Conservation (phyloP, 2,797 vertebrate species). For the Takifugu rubripes region DNA sequence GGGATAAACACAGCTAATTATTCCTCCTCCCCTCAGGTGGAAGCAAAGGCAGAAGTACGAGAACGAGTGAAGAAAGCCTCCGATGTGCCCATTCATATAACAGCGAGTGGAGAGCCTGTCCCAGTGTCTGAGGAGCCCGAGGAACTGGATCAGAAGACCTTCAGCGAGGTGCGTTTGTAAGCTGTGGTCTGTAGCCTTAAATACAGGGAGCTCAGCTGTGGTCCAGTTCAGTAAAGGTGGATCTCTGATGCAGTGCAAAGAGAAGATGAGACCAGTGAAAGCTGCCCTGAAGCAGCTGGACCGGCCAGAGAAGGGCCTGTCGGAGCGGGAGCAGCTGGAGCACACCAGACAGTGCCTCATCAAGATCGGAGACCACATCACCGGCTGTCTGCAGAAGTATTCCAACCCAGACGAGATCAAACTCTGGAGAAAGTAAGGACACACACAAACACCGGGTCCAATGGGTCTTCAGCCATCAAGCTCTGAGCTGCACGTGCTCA, state of each 20-base stretch:
- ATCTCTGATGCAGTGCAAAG: conserved; percentile 84
- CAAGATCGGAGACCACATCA: conserved; percentile 98
- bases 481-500: too few species aligned
- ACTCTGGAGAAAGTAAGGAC: conserved; percentile 95
- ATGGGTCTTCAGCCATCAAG: too few species aligned
- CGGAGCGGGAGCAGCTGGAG: conserved; percentile 95
- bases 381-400: conserved; percentile 95
- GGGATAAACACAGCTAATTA: too few species aligned
- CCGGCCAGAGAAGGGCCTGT: conserved; percentile 95
- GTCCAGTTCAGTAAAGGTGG: too few species aligned
- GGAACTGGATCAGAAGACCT: conserved; percentile 97
- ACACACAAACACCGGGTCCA: not conserved
- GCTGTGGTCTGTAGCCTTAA: not conserved
- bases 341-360: conserved; percentile 97
- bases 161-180: conserved; percentile 85
- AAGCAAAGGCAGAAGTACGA: conserved; percentile 82
- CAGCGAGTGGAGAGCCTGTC: conserved; percentile 84
- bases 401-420: conserved; percentile 95
- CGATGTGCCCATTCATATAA: conserved; percentile 86
- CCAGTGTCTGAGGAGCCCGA: conserved; percentile 91
- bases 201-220: not conserved
- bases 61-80: conserved; percentile 84
- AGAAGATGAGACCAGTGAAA: conserved; percentile 97
- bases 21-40: conserved; percentile 68
- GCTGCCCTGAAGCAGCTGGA: conserved; percentile 97